These are phyloP conservation scores for Poeciliopsis prolifica DNA, from an alignment of 2,113 vertebrate genomes.

Conservation along the genomic window DNA sequence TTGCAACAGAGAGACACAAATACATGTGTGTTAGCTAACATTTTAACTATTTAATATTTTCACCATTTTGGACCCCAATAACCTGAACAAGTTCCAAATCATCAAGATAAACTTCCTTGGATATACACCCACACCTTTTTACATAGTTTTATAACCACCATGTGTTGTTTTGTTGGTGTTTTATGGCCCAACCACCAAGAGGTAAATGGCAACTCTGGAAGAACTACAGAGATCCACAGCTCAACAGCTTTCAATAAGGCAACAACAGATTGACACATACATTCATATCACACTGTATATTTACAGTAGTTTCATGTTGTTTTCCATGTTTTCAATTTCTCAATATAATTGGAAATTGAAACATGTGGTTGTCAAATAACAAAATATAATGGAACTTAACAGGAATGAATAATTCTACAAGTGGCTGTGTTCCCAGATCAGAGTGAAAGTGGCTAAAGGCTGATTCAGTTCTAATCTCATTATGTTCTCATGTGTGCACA, in stretches of 20 bases:
- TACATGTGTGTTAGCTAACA: no score
- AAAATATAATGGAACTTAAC: neutral
- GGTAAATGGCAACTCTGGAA: neutral
- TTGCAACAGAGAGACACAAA: no score
- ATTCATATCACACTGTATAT: neutral
- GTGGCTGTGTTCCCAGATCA: constrained; percentile 3
- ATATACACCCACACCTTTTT: no score
- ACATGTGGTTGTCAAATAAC: neutral
- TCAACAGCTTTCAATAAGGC: neutral
- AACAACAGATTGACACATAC: neutral
- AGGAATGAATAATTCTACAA: neutral
- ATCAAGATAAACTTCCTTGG: no score
- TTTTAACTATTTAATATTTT: no score
- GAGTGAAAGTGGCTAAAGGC: constrained; percentile 22
- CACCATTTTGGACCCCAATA: no score
- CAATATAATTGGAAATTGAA: neutral
- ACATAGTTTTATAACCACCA: no score
- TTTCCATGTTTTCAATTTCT: no score
- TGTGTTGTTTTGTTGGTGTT: no score
- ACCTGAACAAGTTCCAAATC: no score
- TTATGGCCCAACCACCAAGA: no score
- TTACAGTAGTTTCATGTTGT: no score
- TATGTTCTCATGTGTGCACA: constrained; percentile 12
- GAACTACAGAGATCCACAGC: neutral
- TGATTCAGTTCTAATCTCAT: constrained; percentile 29